Evolutionary conservation across 2,113 vertebrate genomes (phyloP).

Genomic region (Salvelinus namaycush): DNA sequence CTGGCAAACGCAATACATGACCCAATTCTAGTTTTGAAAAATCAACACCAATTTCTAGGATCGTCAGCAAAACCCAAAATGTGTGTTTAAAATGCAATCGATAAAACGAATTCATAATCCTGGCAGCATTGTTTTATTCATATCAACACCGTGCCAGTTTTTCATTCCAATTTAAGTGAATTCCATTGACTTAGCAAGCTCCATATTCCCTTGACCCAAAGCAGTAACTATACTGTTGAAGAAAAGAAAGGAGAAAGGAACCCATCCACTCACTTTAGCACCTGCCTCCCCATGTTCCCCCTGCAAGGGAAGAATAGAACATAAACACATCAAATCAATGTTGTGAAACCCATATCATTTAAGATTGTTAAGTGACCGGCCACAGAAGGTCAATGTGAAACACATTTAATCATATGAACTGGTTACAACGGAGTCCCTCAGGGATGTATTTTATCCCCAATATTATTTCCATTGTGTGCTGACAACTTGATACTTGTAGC

Average conservation of each 20-base stretch:
- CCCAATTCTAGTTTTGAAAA: too few relatives aligned
- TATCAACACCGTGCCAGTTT: not conserved
- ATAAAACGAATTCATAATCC: not conserved
- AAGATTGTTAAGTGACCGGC: not conserved
- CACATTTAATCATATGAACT: too few relatives aligned
- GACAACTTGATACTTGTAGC: too few relatives aligned
- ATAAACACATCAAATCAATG: not conserved
- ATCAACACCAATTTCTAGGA: not conserved
- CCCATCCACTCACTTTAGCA: conserved; percentile 70
- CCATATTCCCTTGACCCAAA: not conserved
- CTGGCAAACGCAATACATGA: too few relatives aligned
- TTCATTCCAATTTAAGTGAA: too few relatives aligned
- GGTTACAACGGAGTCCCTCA: too few relatives aligned
- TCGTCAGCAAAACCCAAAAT: not conserved
- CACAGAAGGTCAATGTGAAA: not conserved
- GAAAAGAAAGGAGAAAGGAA: not conserved
- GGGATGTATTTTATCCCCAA: too few relatives aligned
- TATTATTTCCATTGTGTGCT: too few relatives aligned
- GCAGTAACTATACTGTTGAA: not conserved
- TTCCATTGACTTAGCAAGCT: not conserved
- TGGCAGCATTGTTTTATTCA: not conserved
- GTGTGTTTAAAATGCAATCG: not conserved
- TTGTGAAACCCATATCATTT: not conserved
- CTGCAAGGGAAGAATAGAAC: conserved; percentile 64
- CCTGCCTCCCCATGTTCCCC: conserved; percentile 80